Conservation (phyloP, 2,888 invertebrate species). For the Heteropelma amictum region DNA sequence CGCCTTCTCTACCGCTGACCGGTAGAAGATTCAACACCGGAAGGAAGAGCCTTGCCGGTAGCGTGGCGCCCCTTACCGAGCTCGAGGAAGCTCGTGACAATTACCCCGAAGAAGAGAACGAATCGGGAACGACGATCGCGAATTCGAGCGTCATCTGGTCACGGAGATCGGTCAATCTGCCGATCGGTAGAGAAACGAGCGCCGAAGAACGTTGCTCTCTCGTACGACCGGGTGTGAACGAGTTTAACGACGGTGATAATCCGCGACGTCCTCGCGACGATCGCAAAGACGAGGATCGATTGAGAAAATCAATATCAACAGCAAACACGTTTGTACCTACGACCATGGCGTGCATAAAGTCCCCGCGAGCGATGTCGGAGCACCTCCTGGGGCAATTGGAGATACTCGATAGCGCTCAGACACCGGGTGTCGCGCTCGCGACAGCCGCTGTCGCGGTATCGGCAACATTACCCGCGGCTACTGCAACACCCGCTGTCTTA, state of each 20-base stretch:
- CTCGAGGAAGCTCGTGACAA: conserved; percentile 51
- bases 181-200: conserved; percentile 35
- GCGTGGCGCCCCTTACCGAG: conserved; percentile 47
- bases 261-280: not conserved
- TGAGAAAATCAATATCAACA: conserved; percentile 72
- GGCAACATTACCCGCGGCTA: conserved; percentile 15
- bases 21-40: conserved; percentile 19
- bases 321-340: conserved; percentile 72
- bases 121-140: conserved; percentile 40
- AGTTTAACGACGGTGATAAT: not conserved
- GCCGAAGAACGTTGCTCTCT: not conserved
- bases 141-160: conserved; percentile 54
- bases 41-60: conserved; percentile 42
- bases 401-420: conserved; percentile 57
- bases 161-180: conserved; percentile 51
- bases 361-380: conserved; percentile 74
- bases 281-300: conserved; percentile 65
- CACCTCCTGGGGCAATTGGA: conserved; percentile 74
- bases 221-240: not conserved
- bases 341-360: conserved; percentile 75
- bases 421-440: conserved; percentile 65
- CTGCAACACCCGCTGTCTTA: conserved; percentile 31
- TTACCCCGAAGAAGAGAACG: conserved; percentile 56
- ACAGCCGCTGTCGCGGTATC: conserved; percentile 52
- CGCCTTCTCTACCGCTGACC: conserved; percentile 42